Evolutionary conservation across 2,888 invertebrate genomes (phyloP).

Genomic region (Elmis aenea): DNA sequence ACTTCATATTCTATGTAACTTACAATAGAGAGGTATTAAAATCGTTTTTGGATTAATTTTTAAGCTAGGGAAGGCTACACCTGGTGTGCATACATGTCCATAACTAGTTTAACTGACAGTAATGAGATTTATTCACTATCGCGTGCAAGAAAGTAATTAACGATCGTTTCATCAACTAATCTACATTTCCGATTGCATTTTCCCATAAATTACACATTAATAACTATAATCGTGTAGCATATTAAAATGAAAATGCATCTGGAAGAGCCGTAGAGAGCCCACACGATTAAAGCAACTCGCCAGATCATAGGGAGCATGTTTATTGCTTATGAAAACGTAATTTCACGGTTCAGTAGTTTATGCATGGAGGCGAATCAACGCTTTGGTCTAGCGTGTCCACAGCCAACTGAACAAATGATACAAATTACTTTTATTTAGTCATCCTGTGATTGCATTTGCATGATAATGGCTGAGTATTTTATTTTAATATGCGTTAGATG

Average conservation of each 20-base stretch:
- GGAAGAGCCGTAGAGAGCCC: conserved; percentile 11
- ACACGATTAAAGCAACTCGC: conserved; percentile 16
- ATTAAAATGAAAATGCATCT: conserved; percentile 11
- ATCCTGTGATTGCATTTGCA: conserved; percentile 25
- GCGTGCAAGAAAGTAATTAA: conserved; percentile 8
- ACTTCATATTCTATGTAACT: too few species aligned
- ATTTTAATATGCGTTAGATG: conserved; percentile 22
- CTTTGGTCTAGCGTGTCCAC: conserved; percentile 13
- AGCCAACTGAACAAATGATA: conserved; percentile 18
- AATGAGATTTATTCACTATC: too few species aligned
- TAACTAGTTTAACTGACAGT: too few species aligned
- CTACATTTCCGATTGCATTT: conserved; percentile 30
- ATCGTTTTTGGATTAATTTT: too few species aligned
- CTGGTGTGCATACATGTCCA: too few species aligned
- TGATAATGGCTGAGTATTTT: conserved; percentile 22
- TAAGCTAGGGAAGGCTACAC: neutral
- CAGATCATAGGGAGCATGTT: conserved; percentile 16
- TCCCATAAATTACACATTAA: conserved; percentile 29
- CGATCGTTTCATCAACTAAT: conserved; percentile 24
- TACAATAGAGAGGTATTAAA: too few species aligned
- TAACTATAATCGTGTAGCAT: conserved; percentile 15
- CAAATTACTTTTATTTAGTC: conserved; percentile 29
- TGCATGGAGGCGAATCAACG: conserved; percentile 14
- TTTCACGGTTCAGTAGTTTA: conserved; percentile 33
- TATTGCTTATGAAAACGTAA: conserved; percentile 40